These are phyloP conservation scores for Galbula dea DNA, from an alignment of 2,113 vertebrate genomes.

Conservation along the genomic window DNA sequence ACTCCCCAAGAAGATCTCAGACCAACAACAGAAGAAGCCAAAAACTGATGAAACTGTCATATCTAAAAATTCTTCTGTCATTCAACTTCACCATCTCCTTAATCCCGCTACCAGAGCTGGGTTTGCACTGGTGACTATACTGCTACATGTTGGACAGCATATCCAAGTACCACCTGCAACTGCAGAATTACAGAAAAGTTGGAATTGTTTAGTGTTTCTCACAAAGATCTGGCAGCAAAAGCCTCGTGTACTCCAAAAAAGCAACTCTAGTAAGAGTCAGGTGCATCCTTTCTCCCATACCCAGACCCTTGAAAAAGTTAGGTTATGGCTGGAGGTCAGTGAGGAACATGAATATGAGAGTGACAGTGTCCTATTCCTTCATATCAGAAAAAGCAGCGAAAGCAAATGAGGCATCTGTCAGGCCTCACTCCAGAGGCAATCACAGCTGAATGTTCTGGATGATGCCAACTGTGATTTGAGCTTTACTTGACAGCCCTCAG, in stretches of 20 bases:
- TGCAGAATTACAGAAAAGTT: background rate
- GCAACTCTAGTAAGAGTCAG: background rate
- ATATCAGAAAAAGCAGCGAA: background rate
- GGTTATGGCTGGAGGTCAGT: background rate
- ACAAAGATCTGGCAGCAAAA: background rate
- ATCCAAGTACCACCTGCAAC: background rate
- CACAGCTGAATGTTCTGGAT: background rate
- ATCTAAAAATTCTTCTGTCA: background rate
- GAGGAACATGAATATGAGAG: background rate
- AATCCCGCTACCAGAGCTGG: background rate
- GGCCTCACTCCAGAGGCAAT: background rate
- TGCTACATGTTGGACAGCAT: background rate
- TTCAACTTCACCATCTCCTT: background rate
- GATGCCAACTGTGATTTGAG: background rate
- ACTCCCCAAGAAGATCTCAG: background rate
- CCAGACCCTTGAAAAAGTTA: background rate
- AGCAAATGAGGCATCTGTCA: background rate
- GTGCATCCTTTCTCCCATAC: background rate
- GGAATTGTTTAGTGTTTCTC: background rate
- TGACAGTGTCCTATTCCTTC: background rate
- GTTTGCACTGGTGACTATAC: background rate
- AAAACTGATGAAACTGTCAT: background rate
- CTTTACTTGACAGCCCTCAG: background rate
- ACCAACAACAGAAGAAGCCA: background rate
- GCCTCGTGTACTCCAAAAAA: background rate